Evolutionary conservation across 2,113 vertebrate species (phyloP).

Genomic region (Microcebus tavaratra): DNA sequence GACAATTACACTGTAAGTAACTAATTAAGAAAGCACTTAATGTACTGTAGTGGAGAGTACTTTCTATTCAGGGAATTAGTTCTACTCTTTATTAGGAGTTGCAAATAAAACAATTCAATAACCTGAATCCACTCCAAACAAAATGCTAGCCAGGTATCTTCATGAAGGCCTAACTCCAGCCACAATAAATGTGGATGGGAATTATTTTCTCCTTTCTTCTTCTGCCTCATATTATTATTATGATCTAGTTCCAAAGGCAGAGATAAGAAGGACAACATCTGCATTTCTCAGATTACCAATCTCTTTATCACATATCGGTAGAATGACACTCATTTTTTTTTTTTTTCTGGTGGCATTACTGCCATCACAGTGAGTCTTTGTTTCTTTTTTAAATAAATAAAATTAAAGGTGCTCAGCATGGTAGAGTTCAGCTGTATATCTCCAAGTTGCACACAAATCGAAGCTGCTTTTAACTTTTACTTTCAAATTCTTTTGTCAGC

Average conservation of each 20-base stretch:
- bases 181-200: conserved; percentile 22
- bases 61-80: conserved; percentile 47
- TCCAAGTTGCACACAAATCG: not conserved
- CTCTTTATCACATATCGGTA: conserved; percentile 21
- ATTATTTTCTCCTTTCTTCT: conserved; percentile 57
- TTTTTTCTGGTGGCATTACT: not conserved
- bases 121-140: conserved; percentile 45
- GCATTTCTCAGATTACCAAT: conserved; percentile 64
- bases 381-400: conserved; percentile 62
- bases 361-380: not conserved
- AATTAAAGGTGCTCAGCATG: conserved; percentile 54
- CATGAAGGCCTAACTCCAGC: not conserved
- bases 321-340: not conserved
- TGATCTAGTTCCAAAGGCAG: conserved; percentile 56
- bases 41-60: not conserved
- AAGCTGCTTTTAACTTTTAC: conserved; percentile 54
- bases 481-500: conserved; percentile 16
- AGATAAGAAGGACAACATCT: conserved; percentile 69
- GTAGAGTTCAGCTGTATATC: conserved; percentile 25
- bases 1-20: conserved; percentile 30
- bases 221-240: conserved; percentile 42
- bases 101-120: conserved; percentile 72
- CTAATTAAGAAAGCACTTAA: conserved; percentile 72
- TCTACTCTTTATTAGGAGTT: conserved; percentile 34
- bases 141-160: conserved; percentile 28